These are phyloP conservation scores for Lepidostoma basale DNA, from an alignment of 1,140 invertebrate genomes.

Conservation along the genomic window DNA sequence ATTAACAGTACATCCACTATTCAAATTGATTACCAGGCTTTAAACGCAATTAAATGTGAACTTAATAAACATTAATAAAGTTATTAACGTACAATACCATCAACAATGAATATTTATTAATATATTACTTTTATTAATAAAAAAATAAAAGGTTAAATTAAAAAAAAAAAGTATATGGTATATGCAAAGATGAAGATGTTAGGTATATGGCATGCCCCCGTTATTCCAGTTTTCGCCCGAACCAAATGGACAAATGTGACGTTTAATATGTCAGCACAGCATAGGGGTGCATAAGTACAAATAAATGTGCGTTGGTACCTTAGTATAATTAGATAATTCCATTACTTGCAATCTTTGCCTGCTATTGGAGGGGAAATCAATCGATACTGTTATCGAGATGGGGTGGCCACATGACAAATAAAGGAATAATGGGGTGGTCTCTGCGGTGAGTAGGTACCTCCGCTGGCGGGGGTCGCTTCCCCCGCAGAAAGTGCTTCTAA, in stretches of 20 bases:
- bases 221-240: constrained; percentile 4
- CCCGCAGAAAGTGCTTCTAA: constrained; percentile 15
- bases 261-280: background rate
- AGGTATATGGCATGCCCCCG: too few relatives aligned
- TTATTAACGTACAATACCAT: too few relatives aligned
- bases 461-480: constrained; percentile 4
- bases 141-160: too few relatives aligned
- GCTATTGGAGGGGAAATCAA: constrained; percentile 43
- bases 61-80: too few relatives aligned
- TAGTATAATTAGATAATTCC: constrained; percentile 43
- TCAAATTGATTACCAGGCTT: too few relatives aligned
- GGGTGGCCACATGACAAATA: constrained; percentile 40
- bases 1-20: background rate
- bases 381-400: constrained; percentile 45
- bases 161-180: too few relatives aligned
- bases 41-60: too few relatives aligned
- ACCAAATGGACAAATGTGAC: constrained; percentile 6
- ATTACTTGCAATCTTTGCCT: constrained; percentile 44
- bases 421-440: constrained; percentile 34
- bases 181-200: too few relatives aligned
- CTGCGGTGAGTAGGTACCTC: background rate
- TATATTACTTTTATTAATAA: too few relatives aligned
- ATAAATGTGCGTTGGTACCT: constrained; percentile 7
- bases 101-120: too few relatives aligned
- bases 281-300: constrained; percentile 29